Conservation (phyloP, 2,797 vertebrate species). For the Pygocentrus nattereri region DNA sequence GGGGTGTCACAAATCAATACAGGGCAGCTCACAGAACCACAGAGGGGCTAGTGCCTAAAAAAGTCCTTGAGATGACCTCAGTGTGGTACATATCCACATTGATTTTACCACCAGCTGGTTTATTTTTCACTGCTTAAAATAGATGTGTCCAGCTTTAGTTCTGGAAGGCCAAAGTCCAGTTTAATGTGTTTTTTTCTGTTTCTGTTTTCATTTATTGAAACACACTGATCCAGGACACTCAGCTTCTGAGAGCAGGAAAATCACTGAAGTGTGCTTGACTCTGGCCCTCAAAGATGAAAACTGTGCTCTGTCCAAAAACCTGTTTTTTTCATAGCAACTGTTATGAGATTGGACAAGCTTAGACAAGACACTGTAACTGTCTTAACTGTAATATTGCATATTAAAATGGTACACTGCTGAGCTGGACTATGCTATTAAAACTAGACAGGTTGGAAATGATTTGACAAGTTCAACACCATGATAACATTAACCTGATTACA, state of each 20-base stretch:
- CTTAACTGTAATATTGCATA: no score
- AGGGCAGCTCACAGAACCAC: constrained; percentile 29
- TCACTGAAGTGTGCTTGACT: not conserved
- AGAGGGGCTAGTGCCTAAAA: constrained; percentile 42
- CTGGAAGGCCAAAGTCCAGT: not conserved
- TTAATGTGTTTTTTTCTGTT: not conserved
- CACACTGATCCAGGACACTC: not conserved
- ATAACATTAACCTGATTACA: not conserved
- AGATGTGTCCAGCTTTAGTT: not conserved
- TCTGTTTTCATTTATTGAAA: not conserved
- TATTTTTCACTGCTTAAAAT: not conserved
- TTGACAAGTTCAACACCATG: not conserved
- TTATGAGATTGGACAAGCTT: not conserved
- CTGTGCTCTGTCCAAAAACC: not conserved
- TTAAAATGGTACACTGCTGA: no score
- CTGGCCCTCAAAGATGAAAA: not conserved
- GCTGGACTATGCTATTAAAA: no score
- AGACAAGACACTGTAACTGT: no score
- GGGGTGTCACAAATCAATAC: constrained; percentile 48
- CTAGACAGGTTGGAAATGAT: not conserved
- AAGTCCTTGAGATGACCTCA: constrained; percentile 56
- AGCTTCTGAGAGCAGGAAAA: not conserved
- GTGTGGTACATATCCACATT: constrained; percentile 19
- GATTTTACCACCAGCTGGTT: not conserved
- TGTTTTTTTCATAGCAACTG: not conserved